Evolutionary conservation across 2,113 vertebrate species (phyloP).

Genomic region (Hippoglossus stenolepis): DNA sequence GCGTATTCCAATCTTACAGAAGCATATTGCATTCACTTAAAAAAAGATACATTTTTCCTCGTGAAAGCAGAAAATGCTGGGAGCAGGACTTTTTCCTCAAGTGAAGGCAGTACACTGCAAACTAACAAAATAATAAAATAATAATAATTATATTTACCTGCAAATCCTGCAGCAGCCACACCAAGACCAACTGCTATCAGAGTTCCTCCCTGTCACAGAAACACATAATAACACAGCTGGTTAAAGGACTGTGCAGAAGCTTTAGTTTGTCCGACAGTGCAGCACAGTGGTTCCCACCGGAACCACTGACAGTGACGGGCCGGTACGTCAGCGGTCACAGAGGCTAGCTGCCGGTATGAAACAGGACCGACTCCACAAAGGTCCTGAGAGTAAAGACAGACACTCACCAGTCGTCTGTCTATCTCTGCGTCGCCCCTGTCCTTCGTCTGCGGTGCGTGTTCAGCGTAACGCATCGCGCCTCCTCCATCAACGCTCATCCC

Average conservation of each 20-base stretch:
- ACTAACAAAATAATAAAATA: neutral
- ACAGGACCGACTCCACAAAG: neutral
- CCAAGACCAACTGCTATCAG: conserved; percentile 92
- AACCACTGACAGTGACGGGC: neutral
- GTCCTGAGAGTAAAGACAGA: fast-evolving
- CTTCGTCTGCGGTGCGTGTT: conserved; percentile 62
- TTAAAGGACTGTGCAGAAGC: neutral
- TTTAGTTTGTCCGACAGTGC: no score
- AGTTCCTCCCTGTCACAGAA: conserved; percentile 81
- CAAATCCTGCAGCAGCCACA: conserved; percentile 90
- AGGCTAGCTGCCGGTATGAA: conserved; percentile 2
- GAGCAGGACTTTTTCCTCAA: no score
- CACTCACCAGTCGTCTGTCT: conserved; percentile 78
- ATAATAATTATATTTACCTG: conserved; percentile 80
- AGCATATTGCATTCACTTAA: no score
- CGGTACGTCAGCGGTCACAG: conserved; percentile 26
- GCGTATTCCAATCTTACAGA: no score
- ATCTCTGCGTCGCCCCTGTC: conserved; percentile 69
- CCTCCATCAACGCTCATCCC: conserved; percentile 53
- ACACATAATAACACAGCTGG: neutral
- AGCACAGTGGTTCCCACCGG: no score
- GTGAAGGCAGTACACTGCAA: no score
- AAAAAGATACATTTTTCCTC: no score
- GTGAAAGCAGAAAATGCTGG: no score
- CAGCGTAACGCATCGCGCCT: conserved; percentile 71